phyloP scores from a whole-genome alignment of 2,113 vertebrate genomes.

The Gulo gulo region DNA sequence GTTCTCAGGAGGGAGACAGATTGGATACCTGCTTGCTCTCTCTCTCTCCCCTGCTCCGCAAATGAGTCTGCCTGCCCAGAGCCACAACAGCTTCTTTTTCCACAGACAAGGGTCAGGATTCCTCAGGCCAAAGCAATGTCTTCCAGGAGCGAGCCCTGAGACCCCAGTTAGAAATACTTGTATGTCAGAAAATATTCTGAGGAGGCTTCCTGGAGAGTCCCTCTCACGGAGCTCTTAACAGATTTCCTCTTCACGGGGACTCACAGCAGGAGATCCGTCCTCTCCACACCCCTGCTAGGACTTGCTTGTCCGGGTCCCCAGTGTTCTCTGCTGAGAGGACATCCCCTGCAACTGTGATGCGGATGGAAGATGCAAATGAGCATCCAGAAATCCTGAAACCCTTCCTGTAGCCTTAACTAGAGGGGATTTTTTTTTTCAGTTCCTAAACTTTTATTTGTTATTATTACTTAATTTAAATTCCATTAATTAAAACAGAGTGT shows the following conservation, averaged over 20 bases:
- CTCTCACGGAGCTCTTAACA: not conserved
- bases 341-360: not conserved
- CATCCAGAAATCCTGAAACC: not conserved
- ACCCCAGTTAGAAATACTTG: not conserved
- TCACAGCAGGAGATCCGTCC: not conserved
- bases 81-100: not conserved
- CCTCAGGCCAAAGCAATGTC: not conserved
- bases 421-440: not conserved
- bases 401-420: not conserved
- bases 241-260: not conserved
- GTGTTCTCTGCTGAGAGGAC: not conserved
- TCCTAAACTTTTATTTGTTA: not conserved
- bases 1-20: not conserved
- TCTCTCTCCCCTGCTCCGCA: not conserved
- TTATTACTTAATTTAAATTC: not conserved
- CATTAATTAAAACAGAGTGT: not conserved
- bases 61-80: not conserved
- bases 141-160: not conserved
- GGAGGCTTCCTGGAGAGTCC: too few relatives aligned
- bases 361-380: not conserved
- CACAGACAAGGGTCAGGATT: not conserved
- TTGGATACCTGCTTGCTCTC: not conserved
- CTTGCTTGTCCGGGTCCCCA: not conserved
- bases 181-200: not conserved
- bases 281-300: too few relatives aligned